phyloP scores from a whole-genome alignment of 2,888 invertebrate genomes.

The Catocala fraxini region DNA sequence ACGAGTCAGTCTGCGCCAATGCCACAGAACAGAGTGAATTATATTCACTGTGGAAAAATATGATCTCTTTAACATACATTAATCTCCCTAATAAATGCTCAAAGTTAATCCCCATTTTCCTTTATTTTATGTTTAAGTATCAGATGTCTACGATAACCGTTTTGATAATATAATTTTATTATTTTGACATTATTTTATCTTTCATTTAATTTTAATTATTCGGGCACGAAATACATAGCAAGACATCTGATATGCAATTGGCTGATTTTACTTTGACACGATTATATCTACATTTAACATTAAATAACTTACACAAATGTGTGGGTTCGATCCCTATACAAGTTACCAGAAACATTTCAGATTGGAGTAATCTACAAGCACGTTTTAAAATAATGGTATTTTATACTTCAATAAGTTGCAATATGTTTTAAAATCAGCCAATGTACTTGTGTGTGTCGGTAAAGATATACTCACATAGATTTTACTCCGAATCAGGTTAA shows the following conservation, averaged over 20 bases:
- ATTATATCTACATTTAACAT: neutral
- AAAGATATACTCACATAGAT: conserved; percentile 66
- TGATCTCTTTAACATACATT: conserved; percentile 40
- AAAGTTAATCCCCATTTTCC: conserved; percentile 43
- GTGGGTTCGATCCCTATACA: conserved; percentile 61
- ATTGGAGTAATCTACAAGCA: neutral
- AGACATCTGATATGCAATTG: conserved; percentile 55
- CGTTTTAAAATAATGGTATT: conserved; percentile 1
- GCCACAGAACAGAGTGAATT: conserved; percentile 39
- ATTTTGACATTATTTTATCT: conserved; percentile 6
- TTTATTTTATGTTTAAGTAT: conserved; percentile 42
- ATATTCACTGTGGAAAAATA: conserved; percentile 47
- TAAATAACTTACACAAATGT: neutral
- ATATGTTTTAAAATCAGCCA: conserved; percentile 61
- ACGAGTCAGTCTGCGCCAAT: conserved; percentile 50
- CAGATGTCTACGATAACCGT: conserved; percentile 39
- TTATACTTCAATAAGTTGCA: conserved; percentile 2
- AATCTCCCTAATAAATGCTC: conserved; percentile 27
- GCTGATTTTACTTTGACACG: conserved; percentile 49
- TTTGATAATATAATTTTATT: conserved; percentile 19
- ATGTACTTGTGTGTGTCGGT: conserved; percentile 36
- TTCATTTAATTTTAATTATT: conserved; percentile 10
- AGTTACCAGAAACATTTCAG: conserved; percentile 1
- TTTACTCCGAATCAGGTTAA: conserved; percentile 93
- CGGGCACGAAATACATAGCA: conserved; percentile 3